Conservation (phyloP, 2,888 invertebrate genomes). For the Trichogramma dendrolimi region DNA sequence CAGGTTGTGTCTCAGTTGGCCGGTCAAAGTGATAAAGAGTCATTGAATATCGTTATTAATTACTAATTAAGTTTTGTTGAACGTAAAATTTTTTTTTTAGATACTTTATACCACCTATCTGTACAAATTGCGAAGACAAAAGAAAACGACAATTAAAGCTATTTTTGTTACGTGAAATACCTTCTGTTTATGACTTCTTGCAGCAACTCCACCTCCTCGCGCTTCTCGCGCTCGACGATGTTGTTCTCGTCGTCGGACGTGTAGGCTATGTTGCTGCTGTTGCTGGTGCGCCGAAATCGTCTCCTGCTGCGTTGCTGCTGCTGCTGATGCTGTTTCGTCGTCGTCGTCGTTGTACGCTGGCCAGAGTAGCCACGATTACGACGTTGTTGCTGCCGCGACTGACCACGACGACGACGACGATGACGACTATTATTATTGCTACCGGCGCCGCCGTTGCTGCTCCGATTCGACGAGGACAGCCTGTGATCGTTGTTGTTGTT, state of each 20-base stretch:
- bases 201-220: slow-evolving; percentile 23
- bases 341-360: background rate
- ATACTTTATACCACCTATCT: background rate
- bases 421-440: too few species aligned
- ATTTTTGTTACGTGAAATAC: background rate
- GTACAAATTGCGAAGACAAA: too few species aligned
- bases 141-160: too few species aligned
- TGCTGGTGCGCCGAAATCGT: slow-evolving; percentile 7
- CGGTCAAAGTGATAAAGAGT: too few species aligned
- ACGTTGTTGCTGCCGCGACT: too few species aligned
- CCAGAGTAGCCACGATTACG: too few species aligned
- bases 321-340: slow-evolving; percentile 7
- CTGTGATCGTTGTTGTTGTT: background rate
- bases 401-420: background rate
- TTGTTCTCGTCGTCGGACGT: background rate
- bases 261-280: background rate
- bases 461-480: background rate
- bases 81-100: background rate
- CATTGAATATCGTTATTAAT: too few species aligned
- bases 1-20: too few species aligned
- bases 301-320: background rate
- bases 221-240: slow-evolving; percentile 10
- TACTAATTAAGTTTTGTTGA: too few species aligned
- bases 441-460: background rate
- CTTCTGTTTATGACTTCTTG: slow-evolving; percentile 23